phyloP scores from a whole-genome alignment of 1,140 invertebrate genomes.

The Drosophila pachea region DNA sequence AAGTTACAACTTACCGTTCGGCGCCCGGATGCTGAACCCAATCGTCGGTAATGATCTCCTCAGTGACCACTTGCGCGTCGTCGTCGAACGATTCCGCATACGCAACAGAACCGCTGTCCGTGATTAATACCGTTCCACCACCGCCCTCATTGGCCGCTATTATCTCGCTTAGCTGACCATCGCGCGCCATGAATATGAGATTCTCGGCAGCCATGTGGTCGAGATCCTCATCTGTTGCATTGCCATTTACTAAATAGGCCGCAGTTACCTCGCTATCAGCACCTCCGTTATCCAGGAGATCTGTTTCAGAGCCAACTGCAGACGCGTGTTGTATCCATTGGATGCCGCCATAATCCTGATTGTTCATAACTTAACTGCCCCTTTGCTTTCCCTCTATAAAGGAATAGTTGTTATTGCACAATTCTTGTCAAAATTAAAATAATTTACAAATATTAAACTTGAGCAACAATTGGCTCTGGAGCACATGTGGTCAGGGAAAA shows the following conservation, averaged over 20 bases:
- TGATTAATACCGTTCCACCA: slow-evolving; percentile 78
- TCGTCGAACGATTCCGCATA: slow-evolving; percentile 79
- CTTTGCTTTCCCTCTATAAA: slow-evolving; percentile 26
- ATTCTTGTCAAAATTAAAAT: slow-evolving; percentile 21
- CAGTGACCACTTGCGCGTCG: slow-evolving; percentile 81
- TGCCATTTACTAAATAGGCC: slow-evolving; percentile 38
- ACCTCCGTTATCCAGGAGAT: slow-evolving; percentile 48
- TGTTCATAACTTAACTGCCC: slow-evolving; percentile 64
- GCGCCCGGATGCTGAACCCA: slow-evolving; percentile 86
- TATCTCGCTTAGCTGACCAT: slow-evolving; percentile 75
- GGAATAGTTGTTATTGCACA: slow-evolving; percentile 23
- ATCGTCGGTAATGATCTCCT: slow-evolving; percentile 88
- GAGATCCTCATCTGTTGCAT: slow-evolving; percentile 55
- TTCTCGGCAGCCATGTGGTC: slow-evolving; percentile 83
- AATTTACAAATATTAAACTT: slow-evolving; percentile 21
- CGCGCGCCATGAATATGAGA: slow-evolving; percentile 82
- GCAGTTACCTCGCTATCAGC: slow-evolving; percentile 35
- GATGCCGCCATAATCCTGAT: slow-evolving; percentile 67
- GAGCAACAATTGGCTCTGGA: slow-evolving; percentile 61
- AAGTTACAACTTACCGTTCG: slow-evolving; percentile 81
- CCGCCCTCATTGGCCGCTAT: slow-evolving; percentile 70
- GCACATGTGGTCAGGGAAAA: slow-evolving; percentile 62
- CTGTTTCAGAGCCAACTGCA: slow-evolving; percentile 52
- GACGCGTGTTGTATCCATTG: slow-evolving; percentile 72
- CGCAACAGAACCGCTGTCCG: slow-evolving; percentile 79